Base-by-base conservation (phyloP, 2,113 vertebrate genomes). In the Halichoerus grypus region DNA sequence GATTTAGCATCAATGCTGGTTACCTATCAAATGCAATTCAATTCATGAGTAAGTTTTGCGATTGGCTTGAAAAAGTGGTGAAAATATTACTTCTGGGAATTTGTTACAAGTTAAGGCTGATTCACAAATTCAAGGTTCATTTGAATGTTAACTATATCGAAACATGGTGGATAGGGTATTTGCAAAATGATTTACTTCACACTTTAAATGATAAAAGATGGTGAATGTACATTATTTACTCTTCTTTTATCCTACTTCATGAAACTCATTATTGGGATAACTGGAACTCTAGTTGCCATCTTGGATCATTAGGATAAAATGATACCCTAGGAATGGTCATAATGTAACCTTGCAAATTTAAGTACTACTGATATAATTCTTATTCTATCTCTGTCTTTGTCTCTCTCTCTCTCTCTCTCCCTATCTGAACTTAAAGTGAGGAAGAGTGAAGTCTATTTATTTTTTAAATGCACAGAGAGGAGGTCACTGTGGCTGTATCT, bases 401-500 rank as follows among this genome's bases (percentile, higher is more conserved):
- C 36, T 39, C 19, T 69, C 33, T 74, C 6, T 65, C 21, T 16
- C 19, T 42, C 16, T 42, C 16, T 74, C 2, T 71, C 14, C 39
- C 26, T 80, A 26, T 79, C 15, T 74, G 21, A 82, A 84, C 3
- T 95, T 77, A 46, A 86, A 87, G 85, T 55, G 39, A 96, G 69
- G 24, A 51, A 5, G 61, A 26, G 24, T 87, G 42, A 88, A 77
- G 12, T 69, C 18, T 84, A 7, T 33, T 77, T 97, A 39, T 51
- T 65, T 88, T 72, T 55, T 74, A 53, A 92, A 74, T 51, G 1
- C 46, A 28, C 3, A 76, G 59, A 86, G 93, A 95, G 26, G 3
- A 83, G 26, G 90, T 94, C 36, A 46, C 10, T 84, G n/a, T 87
- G 80, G 11, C 15, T 93, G 59, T 53, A 79, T 92, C 82, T 91